Base-by-base conservation (phyloP, 2,113 vertebrate species). In the Brachypodius melanocephalos region DNA sequence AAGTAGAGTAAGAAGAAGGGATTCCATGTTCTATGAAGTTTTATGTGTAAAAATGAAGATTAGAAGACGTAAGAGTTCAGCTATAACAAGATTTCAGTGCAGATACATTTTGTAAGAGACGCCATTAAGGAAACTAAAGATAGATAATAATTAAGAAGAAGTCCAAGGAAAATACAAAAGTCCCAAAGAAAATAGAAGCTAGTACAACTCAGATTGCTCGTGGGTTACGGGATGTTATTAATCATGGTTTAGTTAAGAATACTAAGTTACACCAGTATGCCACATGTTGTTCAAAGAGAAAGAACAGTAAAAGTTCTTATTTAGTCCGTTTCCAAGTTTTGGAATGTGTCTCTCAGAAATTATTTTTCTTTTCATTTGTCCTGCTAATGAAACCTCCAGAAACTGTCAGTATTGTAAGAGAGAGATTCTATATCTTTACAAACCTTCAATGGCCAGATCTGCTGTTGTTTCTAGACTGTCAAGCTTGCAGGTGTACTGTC, bases 371-470 rank as follows among this genome's bases (percentile, higher is more conserved):
- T 95, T 77, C 6, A 51, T 79, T 91, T 83, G 8, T 83, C 85
- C 46, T 82, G 10, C 36, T 84, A 86, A 62, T 20, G 42, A 38
- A 91, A 80, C 25, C 59, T 69, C 46, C 62, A 90, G 57, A 75
- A 87, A 79, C 79, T 89, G 36, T 36, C 29, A 34, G 14, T 61
- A 51, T 5, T 2, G 1, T 55, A 84, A 79, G 13, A 85, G 76
- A 89, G 80, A 92, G 9, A 79, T 38, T 51, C 66, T 10, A 0
- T 38, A 29, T 78, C 36, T 66, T 95, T 93, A 98, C 98, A 92
- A 97, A 99, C 98, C 99, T 99, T 99, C 99, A 34, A 99, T 98
- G 92, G 97, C 98, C 94, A 99, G 98, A 93, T 99, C 98, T 71
- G 99, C 98, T 0, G 99, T 97, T 34, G 99, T 99, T 97, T 99